A percentile compares a stretch with the other conserved stretches of the same genome.
These are phyloP conservation scores for Sphaeramia orbicularis DNA, from an alignment of 2,797 vertebrate genomes.

Conservation along the genomic window DNA sequence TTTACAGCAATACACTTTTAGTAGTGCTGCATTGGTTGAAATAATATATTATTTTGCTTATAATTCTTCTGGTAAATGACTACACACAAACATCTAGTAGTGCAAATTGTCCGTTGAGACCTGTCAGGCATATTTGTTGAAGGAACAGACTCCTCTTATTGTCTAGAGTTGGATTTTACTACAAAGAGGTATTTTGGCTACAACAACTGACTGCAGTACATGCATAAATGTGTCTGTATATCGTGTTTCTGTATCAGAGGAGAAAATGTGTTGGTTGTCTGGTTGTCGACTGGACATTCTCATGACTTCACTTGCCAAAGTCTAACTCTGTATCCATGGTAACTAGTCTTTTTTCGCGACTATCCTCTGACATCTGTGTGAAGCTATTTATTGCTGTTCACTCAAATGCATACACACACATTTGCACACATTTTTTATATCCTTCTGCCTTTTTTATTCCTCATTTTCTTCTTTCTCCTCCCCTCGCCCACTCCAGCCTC, in stretches of 20 bases:
- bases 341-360: constrained; percentile 55
- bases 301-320: constrained; percentile 43
- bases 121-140: constrained; percentile 7
- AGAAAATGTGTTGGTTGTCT: constrained; percentile 27
- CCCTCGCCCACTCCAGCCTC: constrained; percentile 12
- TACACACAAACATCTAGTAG: constrained; percentile 7
- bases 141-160: constrained; percentile 2
- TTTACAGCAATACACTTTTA: constrained; percentile 45
- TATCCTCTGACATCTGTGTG: constrained; percentile 44
- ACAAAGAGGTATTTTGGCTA: background rate
- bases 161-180: background rate
- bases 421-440: constrained; percentile 1
- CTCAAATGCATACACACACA: constrained; percentile 5
- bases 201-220: background rate
- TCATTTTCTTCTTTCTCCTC: constrained; percentile 17
- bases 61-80: constrained; percentile 6
- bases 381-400: constrained; percentile 46
- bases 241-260: constrained; percentile 17
- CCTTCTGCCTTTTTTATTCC: constrained; percentile 24
- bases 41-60: constrained; percentile 32
- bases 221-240: background rate
- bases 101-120: constrained; percentile 3
- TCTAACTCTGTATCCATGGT: constrained; percentile 68
- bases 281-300: constrained; percentile 37
- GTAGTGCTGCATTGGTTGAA: constrained; percentile 20